Evolutionary conservation across 1,140 invertebrate genomes (phyloP), one percentile per base, ranked within the genome.

Genomic region (Drosophila bocqueti): DNA sequence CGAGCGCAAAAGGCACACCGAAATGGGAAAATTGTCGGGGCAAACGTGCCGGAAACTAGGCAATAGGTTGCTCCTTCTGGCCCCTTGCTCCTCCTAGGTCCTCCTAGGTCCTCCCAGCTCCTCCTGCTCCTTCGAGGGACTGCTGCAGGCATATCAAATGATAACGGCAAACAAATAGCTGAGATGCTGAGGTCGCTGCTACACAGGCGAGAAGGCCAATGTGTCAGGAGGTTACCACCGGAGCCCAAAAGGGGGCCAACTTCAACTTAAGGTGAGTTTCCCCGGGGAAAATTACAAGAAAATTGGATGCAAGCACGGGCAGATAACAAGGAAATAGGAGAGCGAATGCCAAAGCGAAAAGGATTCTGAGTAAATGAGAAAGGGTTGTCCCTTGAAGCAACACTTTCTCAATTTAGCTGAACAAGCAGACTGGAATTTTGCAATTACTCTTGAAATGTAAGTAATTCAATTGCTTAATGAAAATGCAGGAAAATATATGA

Each of bases 21-120:
- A 89, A 84, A 78, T 81, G 82, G 57, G 59, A 76, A 85, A 86
- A 86, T 83, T 81, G 66, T 64, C 55, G 67, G 64, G 71, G 55
- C 83, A 80, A 86, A 80, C 83, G 79, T 83, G 83, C 73, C 83
- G 76, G 71, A 87, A 86, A 83, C 76, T 87, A 76, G 71, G 79
- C 80, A 83, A 80, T 78, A 58, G 36, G 24, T 26, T 31, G 34
- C 47, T n/a, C 16, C 49, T 11, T n/a, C 10, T 10, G 11, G 47
- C 46, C 29, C 47, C 47, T 49, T 4, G 1, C 15, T 15, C 16
- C 9, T 13, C 10, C 15, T 26, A 11, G 10, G 5, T 7, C 47
- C 24, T 49, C 4, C 7, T 6, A 26, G n/a, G 13, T 24, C 45
- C 45, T 24, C 31, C 31, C 31, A 16, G 21, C 26, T 4, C 15